Conservation (phyloP, 2,113 vertebrate species). For the Amia ocellicauda region DNA sequence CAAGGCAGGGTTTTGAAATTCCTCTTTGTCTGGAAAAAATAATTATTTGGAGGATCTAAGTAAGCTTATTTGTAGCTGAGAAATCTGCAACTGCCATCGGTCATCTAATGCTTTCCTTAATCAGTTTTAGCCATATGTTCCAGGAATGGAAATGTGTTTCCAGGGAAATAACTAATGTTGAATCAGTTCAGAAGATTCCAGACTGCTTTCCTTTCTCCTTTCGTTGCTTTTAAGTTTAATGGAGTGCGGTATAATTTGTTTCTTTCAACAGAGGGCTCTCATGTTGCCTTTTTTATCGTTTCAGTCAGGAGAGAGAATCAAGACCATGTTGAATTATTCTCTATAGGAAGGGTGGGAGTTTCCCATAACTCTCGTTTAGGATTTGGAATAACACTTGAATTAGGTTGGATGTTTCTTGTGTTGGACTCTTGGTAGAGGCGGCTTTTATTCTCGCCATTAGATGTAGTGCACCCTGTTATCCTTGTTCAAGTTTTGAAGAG, state of each 20-base stretch:
- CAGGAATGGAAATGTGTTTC: neutral
- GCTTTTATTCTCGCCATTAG: slow-evolving; percentile 18
- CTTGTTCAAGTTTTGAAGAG: slow-evolving; percentile 23
- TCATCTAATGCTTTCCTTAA: neutral
- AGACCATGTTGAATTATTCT: slow-evolving; percentile 35
- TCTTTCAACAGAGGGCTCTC: slow-evolving; percentile 25
- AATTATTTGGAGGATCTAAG: slow-evolving; percentile 33
- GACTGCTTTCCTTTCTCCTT: slow-evolving; percentile 12
- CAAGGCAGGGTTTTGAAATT: neutral
- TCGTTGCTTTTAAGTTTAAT: slow-evolving; percentile 35
- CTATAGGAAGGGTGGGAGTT: slow-evolving; percentile 24
- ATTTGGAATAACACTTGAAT: slow-evolving; percentile 21
- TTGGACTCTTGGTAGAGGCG: neutral
- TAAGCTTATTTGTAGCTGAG: slow-evolving; percentile 2
- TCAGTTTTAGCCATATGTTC: neutral
- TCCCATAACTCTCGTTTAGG: slow-evolving; percentile 37
- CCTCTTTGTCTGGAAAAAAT: slow-evolving; percentile 12
- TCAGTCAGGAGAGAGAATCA: slow-evolving; percentile 33
- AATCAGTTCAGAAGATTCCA: slow-evolving; percentile 17
- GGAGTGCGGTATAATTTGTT: slow-evolving; percentile 32
- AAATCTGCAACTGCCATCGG: slow-evolving; percentile 26
- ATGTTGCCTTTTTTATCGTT: slow-evolving; percentile 45
- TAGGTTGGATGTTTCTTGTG: too few relatives aligned
- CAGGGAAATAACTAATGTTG: slow-evolving; percentile 6
- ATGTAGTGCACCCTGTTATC: slow-evolving; percentile 14